Conservation (phyloP, 2,888 invertebrate genomes). For the Gortyna flavago region DNA sequence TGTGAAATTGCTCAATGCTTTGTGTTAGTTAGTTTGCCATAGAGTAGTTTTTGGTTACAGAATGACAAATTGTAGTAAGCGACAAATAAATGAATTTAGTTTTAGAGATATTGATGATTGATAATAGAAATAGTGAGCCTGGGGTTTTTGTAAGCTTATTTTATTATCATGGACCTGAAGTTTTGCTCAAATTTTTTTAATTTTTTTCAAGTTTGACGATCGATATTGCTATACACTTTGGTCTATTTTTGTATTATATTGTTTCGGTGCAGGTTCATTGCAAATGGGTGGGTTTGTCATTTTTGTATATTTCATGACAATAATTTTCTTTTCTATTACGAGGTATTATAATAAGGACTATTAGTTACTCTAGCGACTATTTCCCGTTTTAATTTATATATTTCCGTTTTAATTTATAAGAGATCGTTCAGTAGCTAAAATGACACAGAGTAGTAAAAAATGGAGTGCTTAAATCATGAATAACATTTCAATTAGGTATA, state of each 20-base stretch:
- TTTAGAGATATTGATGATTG: slow-evolving; percentile 2
- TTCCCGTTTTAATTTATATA: slow-evolving; percentile 13
- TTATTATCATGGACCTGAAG: slow-evolving; percentile 32
- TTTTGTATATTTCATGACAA: slow-evolving; percentile 27
- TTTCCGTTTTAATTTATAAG: slow-evolving; percentile 13
- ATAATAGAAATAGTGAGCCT: slow-evolving; percentile 3
- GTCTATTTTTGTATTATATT: slow-evolving; percentile 1
- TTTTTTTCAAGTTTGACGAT: neutral
- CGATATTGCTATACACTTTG: neutral
- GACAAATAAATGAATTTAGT: slow-evolving; percentile 20
- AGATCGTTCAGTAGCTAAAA: neutral
- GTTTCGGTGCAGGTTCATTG: slow-evolving; percentile 50
- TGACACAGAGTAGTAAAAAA: slow-evolving; percentile 7
- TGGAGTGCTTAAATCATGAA: neutral
- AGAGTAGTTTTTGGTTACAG: slow-evolving; percentile 36
- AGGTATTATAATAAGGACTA: slow-evolving; percentile 69
- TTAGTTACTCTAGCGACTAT: neutral
- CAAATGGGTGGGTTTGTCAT: slow-evolving; percentile 37
- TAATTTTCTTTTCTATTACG: slow-evolving; percentile 67
- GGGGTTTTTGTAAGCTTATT: slow-evolving; percentile 19
- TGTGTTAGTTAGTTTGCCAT: slow-evolving; percentile 45
- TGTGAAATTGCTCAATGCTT: slow-evolving; percentile 52
- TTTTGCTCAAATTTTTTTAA: slow-evolving; percentile 30
- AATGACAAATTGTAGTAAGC: neutral
- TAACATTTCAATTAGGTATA: neutral